Conservation (phyloP, 2,797 vertebrate genomes). For the Pteronotus mesoamericanus region DNA sequence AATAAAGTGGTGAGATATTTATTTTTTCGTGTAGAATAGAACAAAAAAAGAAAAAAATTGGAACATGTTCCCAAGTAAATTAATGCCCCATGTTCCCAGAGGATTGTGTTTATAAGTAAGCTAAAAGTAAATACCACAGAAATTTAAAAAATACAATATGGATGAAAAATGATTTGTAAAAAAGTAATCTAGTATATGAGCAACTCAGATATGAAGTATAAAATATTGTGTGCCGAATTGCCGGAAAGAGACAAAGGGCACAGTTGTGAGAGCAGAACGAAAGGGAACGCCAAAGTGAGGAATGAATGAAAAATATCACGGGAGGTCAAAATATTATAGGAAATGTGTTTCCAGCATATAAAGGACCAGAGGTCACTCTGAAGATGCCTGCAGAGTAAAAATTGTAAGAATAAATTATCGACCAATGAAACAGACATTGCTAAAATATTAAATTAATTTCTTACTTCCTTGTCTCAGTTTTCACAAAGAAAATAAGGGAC, state of each 20-base stretch:
- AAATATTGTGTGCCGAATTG: conserved; percentile 40
- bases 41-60: background rate
- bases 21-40: conserved; percentile 40
- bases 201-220: conserved; percentile 39
- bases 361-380: conserved; percentile 49
- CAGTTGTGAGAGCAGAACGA: conserved; percentile 12
- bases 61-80: conserved; percentile 59
- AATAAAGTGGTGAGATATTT: background rate
- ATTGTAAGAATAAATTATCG: conserved; percentile 75
- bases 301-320: conserved; percentile 59
- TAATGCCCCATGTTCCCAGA: conserved; percentile 30
- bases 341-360: conserved; percentile 51
- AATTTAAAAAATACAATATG: conserved; percentile 8
- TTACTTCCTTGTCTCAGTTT: conserved; percentile 73
- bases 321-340: conserved; percentile 40
- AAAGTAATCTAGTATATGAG: conserved; percentile 57
- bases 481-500: conserved; percentile 76
- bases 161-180: conserved; percentile 62
- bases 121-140: conserved; percentile 58
- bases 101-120: conserved; percentile 10
- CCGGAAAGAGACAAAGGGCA: conserved; percentile 48
- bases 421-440: conserved; percentile 73
- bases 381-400: conserved; percentile 67
- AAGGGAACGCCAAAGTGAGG: conserved; percentile 25
- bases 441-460: conserved; percentile 78